Base-by-base conservation (phyloP, 2,797 vertebrate species). In the Aythya fuligula region DNA sequence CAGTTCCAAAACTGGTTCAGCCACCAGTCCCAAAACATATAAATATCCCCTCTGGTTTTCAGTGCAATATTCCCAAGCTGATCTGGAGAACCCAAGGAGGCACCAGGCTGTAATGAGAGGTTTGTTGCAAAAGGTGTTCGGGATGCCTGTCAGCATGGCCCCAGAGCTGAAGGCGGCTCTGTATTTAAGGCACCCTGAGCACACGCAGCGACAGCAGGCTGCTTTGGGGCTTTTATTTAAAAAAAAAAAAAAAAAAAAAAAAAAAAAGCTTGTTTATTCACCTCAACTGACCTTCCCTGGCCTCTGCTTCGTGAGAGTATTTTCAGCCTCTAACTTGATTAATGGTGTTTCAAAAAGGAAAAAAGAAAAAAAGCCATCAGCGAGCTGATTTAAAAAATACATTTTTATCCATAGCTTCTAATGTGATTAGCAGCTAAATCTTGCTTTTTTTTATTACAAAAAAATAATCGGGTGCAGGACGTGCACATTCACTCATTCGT, bases 261-360 rank as follows among this genome's bases (percentile, higher is more conserved):
- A n/a, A n/a, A n/a, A n/a, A n/a, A n/a, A n/a, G 36, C 54, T 88
- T 94, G 91, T 93, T 97, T 95, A 92, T 64, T 95, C 82, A 87
- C 92, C 85, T 96, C 65, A 65, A 85, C 66, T 91, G 78, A 95
- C 93, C 93, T 91, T 79, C 70, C 65, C 60, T 22, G 24, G 62
- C 54, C 67, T 64, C 64, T 64, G 54, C 53, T 91, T 72, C 56
- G 22, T 1, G 0, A 53, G 47, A 71, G 38, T 30, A 66, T 89
- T 94, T 96, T 64, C 34, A 81, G 43, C 53, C 61, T 39, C 66
- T 56, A 41, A 61, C 61, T 65, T 53, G 56, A 93, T 77, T 84
- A 85, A 90, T 24, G 34, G 13, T n/a, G 39, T 92, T 93, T 91
- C 49, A 7, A 94, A 94, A 89, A 72, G n/a, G 43, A 36, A 84